Evolutionary conservation across 2,797 vertebrate genomes (phyloP), one percentile per base, ranked within the genome.

Genomic region (Falco concolor): DNA sequence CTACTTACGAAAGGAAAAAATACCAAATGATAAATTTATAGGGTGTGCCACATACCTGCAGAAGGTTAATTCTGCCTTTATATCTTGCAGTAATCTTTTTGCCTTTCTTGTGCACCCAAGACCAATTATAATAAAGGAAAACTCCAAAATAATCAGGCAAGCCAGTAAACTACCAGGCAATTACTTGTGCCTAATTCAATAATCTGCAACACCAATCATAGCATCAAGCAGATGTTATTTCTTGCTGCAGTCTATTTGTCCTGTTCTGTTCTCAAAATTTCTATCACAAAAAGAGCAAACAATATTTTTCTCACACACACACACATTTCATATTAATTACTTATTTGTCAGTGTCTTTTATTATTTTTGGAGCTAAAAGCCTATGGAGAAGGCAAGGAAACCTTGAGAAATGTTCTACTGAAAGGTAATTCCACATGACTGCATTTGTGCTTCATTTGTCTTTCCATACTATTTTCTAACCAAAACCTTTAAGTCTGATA

Each of bases 361-460:
- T 25, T 74, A 75, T 50, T 89, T 94, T 73, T 85, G 76, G 72
- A 89, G n/a, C 47, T 79, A 82, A 63, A 91, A 94, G 52, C 45
- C 75, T 44, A 40, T 1, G 3, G 42, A 83, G 22, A 80, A 85
- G 27, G 67, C 34, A 82, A 87, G 72, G 72, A 89, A 95, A 85
- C 56, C 70, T 24, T 12, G 21, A 86, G 69, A 85, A 93, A 93
- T 3, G 21, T 65, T 93, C 61, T 81, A n/a, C 60, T 65, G 52
- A 61, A 83, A 92, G 61, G 61, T 80, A 94, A 92, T 80, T 90
- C 84, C 75, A 82, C 88, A 68, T 44, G 78, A 84, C 65, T 84
- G 84, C 75, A 28, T 80, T 89, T 85, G 93, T 84, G 84, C 42
- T 94, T 81, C 86, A 63, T 87, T 85, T 85, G 45, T 84, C 75